A percentile compares a stretch with the other conserved stretches of the same genome.
These are phyloP conservation scores for Centroberyx gerrardi DNA, from an alignment of 2,797 vertebrate species.

Conservation along the genomic window DNA sequence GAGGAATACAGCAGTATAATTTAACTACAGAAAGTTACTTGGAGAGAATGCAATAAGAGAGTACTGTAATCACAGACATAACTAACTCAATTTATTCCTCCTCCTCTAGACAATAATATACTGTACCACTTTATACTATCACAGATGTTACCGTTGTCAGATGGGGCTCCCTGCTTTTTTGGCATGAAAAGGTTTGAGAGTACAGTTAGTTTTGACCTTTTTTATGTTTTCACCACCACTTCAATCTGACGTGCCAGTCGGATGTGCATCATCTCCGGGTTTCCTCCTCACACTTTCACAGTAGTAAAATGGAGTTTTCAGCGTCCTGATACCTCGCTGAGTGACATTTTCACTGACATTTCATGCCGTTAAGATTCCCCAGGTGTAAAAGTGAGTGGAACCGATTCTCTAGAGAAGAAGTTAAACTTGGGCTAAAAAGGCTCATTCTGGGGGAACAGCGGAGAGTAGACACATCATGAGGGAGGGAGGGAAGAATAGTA, in stretches of 20 bases:
- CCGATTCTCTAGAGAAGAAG: conserved; percentile 1
- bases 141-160: too few relatives aligned
- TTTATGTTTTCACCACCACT: background rate
- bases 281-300: background rate
- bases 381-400: conserved; percentile 1
- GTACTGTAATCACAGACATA: too few relatives aligned
- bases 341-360: conserved; percentile 44
- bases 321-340: background rate
- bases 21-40: too few relatives aligned
- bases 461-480: background rate
- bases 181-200: too few relatives aligned
- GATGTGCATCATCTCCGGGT: background rate
- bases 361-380: conserved; percentile 6
- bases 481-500: background rate
- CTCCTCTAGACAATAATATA: too few relatives aligned
- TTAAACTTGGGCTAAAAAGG: conserved; percentile 6
- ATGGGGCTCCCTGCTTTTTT: too few relatives aligned
- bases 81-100: too few relatives aligned
- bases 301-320: background rate
- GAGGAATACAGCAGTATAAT: too few relatives aligned
- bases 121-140: too few relatives aligned
- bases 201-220: too few relatives aligned
- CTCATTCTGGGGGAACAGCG: conserved; percentile 11
- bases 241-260: too few relatives aligned
- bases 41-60: too few relatives aligned